Conservation (phyloP, 2,888 invertebrate species). For the Sthenelais limicola region DNA sequence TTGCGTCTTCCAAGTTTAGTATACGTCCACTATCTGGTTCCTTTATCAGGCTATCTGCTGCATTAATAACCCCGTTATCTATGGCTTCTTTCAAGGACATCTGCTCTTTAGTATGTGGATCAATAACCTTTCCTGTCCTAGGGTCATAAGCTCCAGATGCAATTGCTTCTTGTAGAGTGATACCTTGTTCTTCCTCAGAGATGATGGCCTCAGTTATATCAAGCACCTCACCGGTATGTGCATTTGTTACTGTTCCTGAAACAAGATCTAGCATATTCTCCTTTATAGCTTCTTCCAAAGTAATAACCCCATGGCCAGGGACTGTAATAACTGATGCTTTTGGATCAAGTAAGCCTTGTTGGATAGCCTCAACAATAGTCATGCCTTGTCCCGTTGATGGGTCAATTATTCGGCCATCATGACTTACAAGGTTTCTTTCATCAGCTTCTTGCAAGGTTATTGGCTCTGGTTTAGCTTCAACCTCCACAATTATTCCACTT, state of each 20-base stretch:
- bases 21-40: slow-evolving; percentile 42
- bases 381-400: slow-evolving; percentile 72
- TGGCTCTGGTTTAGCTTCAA: neutral
- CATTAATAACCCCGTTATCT: slow-evolving; percentile 78
- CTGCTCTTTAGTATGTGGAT: slow-evolving; percentile 87
- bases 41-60: slow-evolving; percentile 35
- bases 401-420: slow-evolving; percentile 48
- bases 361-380: slow-evolving; percentile 85
- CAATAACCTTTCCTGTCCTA: slow-evolving; percentile 82
- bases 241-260: slow-evolving; percentile 78
- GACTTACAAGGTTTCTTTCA: slow-evolving; percentile 74
- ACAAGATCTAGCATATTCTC: slow-evolving; percentile 86
- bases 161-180: slow-evolving; percentile 43
- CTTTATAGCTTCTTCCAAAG: slow-evolving; percentile 85
- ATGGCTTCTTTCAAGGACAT: slow-evolving; percentile 88
- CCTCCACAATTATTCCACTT: slow-evolving; percentile 20
- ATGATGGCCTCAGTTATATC: slow-evolving; percentile 62
- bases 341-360: slow-evolving; percentile 40
- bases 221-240: slow-evolving; percentile 74
- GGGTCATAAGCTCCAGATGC: slow-evolving; percentile 78
- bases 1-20: slow-evolving; percentile 48
- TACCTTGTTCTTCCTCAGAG: slow-evolving; percentile 19
- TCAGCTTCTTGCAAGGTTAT: slow-evolving; percentile 40
- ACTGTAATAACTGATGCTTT: slow-evolving; percentile 70
- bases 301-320: slow-evolving; percentile 79